phyloP scores from a whole-genome alignment of 1,140 invertebrate species.

The Chironomus tepperi region DNA sequence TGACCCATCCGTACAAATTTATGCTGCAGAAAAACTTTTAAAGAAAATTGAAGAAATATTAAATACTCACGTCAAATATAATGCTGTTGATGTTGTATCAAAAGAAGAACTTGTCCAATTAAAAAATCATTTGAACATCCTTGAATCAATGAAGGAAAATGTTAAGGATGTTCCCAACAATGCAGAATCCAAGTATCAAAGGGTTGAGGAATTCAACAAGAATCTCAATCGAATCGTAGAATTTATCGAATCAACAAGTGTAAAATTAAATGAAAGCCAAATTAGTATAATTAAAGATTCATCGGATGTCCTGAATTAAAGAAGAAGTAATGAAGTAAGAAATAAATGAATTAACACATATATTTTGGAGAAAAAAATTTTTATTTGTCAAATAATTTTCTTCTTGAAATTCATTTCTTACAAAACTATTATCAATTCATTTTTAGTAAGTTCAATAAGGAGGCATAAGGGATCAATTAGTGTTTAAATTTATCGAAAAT shows the following conservation, averaged over 20 bases:
- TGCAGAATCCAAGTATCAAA: too few relatives aligned
- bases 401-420: constrained; percentile 3
- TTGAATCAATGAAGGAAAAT: neutral
- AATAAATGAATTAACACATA: too few relatives aligned
- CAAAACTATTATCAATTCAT: constrained; percentile 14
- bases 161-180: too few relatives aligned
- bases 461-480: neutral
- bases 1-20: neutral
- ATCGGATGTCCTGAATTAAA: too few relatives aligned
- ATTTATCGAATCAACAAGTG: too few relatives aligned
- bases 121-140: neutral
- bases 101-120: neutral
- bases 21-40: neutral
- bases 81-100: neutral
- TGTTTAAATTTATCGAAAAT: neutral
- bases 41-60: neutral
- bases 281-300: too few relatives aligned
- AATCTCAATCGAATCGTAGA: too few relatives aligned
- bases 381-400: constrained; percentile 10
- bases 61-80: neutral
- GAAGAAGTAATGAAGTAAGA: too few relatives aligned
- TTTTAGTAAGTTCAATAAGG: neutral
- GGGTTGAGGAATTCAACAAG: too few relatives aligned
- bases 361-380: neutral
- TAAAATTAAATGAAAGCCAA: too few relatives aligned